Percentiles rank a stretch among this genome's conserved stretches.
Evolutionary conservation across 2,797 vertebrate species (phyloP).

Genomic region (Fringilla coelebs): DNA sequence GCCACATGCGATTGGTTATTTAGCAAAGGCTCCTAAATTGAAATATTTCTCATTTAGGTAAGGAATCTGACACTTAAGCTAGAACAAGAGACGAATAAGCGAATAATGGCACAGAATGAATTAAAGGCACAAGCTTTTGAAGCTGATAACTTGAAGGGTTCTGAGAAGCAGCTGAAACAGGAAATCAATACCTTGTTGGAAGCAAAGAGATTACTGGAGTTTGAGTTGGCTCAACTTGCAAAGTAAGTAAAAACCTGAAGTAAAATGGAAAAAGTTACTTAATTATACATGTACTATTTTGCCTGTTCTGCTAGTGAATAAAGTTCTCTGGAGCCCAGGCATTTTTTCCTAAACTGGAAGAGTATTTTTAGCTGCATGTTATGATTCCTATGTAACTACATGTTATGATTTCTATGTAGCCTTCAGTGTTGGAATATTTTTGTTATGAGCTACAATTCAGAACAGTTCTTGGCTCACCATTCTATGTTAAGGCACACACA

Average conservation of each 20-base stretch:
- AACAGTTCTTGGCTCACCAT: not conserved
- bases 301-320: not conserved
- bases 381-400: conserved; percentile 1
- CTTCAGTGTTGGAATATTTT: conserved; percentile 5
- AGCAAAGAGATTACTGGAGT: conserved; percentile 93
- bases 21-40: not conserved
- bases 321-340: not conserved
- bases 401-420: not conserved
- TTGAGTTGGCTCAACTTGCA: conserved; percentile 94
- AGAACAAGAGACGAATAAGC: conserved; percentile 91
- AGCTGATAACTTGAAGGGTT: conserved; percentile 88
- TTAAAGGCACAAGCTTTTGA: conserved; percentile 88
- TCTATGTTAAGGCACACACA: not conserved
- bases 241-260: conserved; percentile 81
- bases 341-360: conserved; percentile 7
- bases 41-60: conserved; percentile 73
- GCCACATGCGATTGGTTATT: not conserved
- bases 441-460: not conserved
- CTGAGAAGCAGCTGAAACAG: conserved; percentile 97
- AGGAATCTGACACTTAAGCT: conserved; percentile 84
- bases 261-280: conserved; percentile 12
- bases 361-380: conserved; percentile 38
- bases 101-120: conserved; percentile 84
- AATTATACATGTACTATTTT: not conserved
- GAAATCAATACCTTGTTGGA: conserved; percentile 92